These are phyloP conservation scores for Proterorhinus semilunaris DNA, from an alignment of 2,113 vertebrate genomes.

Conservation along the genomic window DNA sequence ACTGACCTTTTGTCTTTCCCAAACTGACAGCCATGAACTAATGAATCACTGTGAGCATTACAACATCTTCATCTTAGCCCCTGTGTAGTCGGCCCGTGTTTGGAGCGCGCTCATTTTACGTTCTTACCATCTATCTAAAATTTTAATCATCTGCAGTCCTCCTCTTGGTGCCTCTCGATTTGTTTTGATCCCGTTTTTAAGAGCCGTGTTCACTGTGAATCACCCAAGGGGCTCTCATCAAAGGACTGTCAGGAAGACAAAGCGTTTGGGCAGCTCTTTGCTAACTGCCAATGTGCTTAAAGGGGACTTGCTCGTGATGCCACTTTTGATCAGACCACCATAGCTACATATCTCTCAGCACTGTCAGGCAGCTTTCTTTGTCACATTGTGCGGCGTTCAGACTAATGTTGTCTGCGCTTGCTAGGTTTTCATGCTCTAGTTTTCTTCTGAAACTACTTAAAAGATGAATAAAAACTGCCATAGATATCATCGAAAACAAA, in stretches of 20 bases:
- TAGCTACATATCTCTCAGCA: slow-evolving; percentile 47
- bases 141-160: slow-evolving; percentile 52
- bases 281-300: slow-evolving; percentile 71
- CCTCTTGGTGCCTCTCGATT: slow-evolving; percentile 55
- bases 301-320: slow-evolving; percentile 61
- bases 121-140: slow-evolving; percentile 51
- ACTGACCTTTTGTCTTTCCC: slow-evolving; percentile 55
- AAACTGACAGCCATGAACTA: slow-evolving; percentile 38
- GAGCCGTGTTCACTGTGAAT: slow-evolving; percentile 71
- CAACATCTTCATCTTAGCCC: slow-evolving; percentile 38
- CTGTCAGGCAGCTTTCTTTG: slow-evolving; percentile 29
- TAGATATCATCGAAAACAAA: too few relatives aligned
- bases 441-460: neutral
- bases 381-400: slow-evolving; percentile 12
- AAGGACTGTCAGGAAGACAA: slow-evolving; percentile 76
- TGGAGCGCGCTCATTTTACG: slow-evolving; percentile 22
- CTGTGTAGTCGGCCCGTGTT: slow-evolving; percentile 25
- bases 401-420: neutral
- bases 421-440: neutral
- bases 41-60: slow-evolving; percentile 36
- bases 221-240: slow-evolving; percentile 75
- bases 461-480: too few relatives aligned
- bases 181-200: slow-evolving; percentile 77
- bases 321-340: slow-evolving; percentile 69
- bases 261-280: slow-evolving; percentile 57